Evolutionary conservation across 2,797 vertebrate genomes (phyloP).

Genomic region (Balearica regulorum): DNA sequence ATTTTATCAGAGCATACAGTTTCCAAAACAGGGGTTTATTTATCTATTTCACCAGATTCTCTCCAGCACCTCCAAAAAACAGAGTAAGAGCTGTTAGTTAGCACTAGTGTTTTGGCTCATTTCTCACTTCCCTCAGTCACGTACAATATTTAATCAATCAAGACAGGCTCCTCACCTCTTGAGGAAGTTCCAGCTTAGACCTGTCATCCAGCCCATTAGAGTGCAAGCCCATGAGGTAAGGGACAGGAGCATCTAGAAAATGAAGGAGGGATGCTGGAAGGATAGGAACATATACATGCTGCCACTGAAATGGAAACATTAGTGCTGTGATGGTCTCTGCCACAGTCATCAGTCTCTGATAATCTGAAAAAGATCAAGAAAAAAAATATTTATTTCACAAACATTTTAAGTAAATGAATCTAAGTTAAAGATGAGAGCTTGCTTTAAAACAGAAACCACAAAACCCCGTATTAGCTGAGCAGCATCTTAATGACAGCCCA

Average conservation of each 20-base stretch:
- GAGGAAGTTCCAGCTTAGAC: slow-evolving; percentile 94
- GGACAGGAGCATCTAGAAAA: slow-evolving; percentile 97
- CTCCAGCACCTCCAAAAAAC: background rate
- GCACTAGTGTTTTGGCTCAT: background rate
- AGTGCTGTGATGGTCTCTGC: slow-evolving; percentile 98
- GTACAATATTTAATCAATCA: background rate
- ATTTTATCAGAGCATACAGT: background rate
- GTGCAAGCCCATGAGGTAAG: slow-evolving; percentile 98
- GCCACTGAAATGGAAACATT: slow-evolving; percentile 99
- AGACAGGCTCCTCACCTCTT: slow-evolving; percentile 83
- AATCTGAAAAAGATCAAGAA: slow-evolving; percentile 82
- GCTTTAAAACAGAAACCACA: slow-evolving; percentile 37
- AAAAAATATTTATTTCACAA: background rate
- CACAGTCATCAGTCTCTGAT: slow-evolving; percentile 98
- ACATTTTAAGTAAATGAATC: background rate
- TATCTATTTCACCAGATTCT: background rate
- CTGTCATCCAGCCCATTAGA: slow-evolving; percentile 96
- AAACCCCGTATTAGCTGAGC: background rate
- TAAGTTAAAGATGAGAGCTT: background rate
- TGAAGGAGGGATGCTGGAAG: slow-evolving; percentile 97
- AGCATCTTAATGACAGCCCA: slow-evolving; percentile 31
- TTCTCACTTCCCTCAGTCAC: background rate
- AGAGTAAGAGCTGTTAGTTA: background rate
- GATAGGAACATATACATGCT: slow-evolving; percentile 98
- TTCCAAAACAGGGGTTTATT: background rate